Evolutionary conservation across 2,888 invertebrate genomes (phyloP), one percentile per base, ranked within the genome.

Genomic region (Cheilosia soror): DNA sequence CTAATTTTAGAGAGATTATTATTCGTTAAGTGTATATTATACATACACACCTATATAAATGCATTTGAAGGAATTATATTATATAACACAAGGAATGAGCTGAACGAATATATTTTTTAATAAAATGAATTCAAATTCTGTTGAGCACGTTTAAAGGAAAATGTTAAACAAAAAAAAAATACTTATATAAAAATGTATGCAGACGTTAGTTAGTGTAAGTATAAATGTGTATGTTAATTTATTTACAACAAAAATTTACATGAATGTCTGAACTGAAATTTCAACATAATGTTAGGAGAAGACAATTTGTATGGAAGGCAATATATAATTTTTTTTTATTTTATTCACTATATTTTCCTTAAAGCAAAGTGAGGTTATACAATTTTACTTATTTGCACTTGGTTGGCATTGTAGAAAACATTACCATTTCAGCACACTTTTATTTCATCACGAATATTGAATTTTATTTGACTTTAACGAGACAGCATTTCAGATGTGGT

Each of bases 1-100:
- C 69, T 84, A 79, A 75, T 84, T 79, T 75, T 75, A 79, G 53
- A 75, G 55, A 76, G 25, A 81, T 69, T 51, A 57, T 44, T 62
- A 66, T 40, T 73, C 31, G 53, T 79, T 60, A 42, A 40, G 62
- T 71, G 71, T 71, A 71, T 60, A 40, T 69, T 60, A 49, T 71
- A 49, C 58, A 62, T 72, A 72, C 60, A 42, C 72, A 60, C n/a
- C 37, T 57, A 69, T 47, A 25, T 57, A 29, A 49, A 37, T 58
- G 33, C 33, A 37, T 42, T 47, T n/a, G 44, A 47, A 33, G 63
- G 47, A 49, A 62, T 44, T 29, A 15, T 15, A 29, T 20, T 20
- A 5, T 5, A 44, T 33, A 33, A 57, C 47, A 15, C 6, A 33
- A 47, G 25, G 5, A 33, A 55, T 33, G 11, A 33, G 33, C 5